Percentiles rank a stretch among this genome's conserved stretches.
These are phyloP conservation scores for Misgurnus anguillicaudatus DNA, from an alignment of 2,113 vertebrate species.

Conservation along the genomic window DNA sequence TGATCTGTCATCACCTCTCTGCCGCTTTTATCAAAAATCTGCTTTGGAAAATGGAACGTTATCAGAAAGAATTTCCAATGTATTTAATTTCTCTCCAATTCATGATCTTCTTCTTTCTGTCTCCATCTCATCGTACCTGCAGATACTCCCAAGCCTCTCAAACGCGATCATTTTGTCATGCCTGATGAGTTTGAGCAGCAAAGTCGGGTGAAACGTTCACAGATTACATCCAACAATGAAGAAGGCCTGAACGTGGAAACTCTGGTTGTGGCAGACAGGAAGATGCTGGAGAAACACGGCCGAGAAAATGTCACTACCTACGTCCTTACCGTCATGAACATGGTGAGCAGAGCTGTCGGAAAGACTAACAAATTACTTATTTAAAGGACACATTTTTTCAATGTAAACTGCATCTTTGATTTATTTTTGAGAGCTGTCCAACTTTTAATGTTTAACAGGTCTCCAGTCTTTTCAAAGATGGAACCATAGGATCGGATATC, in stretches of 20 bases:
- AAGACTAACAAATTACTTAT: not conserved
- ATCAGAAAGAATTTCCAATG: constrained; percentile 53
- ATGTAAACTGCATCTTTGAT: not conserved
- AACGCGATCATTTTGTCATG: constrained; percentile 76
- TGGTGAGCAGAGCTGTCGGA: constrained; percentile 76
- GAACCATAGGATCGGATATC: constrained; percentile 95
- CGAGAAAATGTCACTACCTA: constrained; percentile 93
- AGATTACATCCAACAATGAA: constrained; percentile 80
- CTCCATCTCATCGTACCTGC: constrained; percentile 36
- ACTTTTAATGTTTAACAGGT: constrained; percentile 74
- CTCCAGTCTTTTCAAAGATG: constrained; percentile 97
- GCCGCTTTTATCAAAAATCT: constrained; percentile 56
- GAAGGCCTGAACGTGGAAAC: constrained; percentile 91
- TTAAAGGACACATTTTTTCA: not conserved
- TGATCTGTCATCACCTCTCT: constrained; percentile 61
- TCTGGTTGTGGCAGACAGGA: constrained; percentile 94
- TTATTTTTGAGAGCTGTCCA: not conserved
- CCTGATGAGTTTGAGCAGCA: constrained; percentile 81
- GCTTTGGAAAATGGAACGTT: constrained; percentile 57
- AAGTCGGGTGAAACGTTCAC: constrained; percentile 82
- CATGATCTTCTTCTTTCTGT: constrained; percentile 47
- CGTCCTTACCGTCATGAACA: constrained; percentile 97
- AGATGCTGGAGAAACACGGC: constrained; percentile 95
- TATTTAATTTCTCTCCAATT: constrained; percentile 39
- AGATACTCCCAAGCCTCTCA: constrained; percentile 87